Conservation (phyloP, 2,888 invertebrate genomes). For the Drosophila buzzatii region DNA sequence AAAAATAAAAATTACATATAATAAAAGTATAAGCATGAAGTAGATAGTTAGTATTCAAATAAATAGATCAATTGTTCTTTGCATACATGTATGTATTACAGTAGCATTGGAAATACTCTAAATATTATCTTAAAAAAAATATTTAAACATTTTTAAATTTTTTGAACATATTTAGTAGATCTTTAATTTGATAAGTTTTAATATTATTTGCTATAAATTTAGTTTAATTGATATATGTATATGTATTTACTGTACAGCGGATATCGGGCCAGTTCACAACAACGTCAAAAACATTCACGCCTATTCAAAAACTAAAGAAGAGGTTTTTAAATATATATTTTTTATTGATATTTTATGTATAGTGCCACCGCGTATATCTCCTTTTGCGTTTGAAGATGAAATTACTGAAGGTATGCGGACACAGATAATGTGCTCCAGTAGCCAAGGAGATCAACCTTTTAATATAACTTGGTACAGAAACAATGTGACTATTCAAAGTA, state of each 20-base stretch:
- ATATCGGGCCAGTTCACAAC: not conserved
- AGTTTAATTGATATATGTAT: not conserved
- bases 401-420: slow-evolving; percentile 92
- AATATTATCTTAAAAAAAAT: not conserved
- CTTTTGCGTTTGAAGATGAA: slow-evolving; percentile 92
- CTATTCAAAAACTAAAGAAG: not conserved
- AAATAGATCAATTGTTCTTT: not conserved
- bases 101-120: not conserved
- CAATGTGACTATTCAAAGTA: slow-evolving; percentile 83
- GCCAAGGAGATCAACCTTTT: slow-evolving; percentile 87
- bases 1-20: not conserved
- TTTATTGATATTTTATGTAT: slow-evolving; percentile 42
- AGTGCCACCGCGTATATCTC: slow-evolving; percentile 93
- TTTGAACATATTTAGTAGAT: not conserved
- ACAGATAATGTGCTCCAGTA: slow-evolving; percentile 88
- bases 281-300: not conserved
- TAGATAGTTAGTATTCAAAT: not conserved
- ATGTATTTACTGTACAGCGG: not conserved
- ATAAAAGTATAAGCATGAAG: not conserved
- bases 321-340: slow-evolving; percentile 16
- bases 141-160: not conserved
- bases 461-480: slow-evolving; percentile 87
- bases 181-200: not conserved
- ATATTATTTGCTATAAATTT: not conserved
- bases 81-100: not conserved